phyloP scores from a whole-genome alignment of 35 echinoderm and acorn worm genomes.

The Apostichopus parvimensis region DNA sequence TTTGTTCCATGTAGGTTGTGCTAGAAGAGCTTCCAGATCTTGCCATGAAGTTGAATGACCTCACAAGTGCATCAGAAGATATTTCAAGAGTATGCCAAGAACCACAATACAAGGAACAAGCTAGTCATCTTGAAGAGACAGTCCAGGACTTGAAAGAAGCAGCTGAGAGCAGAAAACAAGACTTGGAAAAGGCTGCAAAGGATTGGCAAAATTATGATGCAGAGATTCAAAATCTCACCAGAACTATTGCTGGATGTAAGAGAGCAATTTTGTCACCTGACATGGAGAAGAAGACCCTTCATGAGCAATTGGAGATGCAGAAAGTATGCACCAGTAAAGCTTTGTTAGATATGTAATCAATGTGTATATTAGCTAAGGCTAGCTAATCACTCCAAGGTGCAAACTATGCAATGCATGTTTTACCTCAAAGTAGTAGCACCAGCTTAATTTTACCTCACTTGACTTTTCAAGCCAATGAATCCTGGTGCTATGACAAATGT shows the following conservation, averaged over 20 bases:
- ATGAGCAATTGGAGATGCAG: conserved; percentile 75
- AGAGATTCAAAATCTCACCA: conserved; percentile 50
- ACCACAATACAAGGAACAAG: conserved; percentile 52
- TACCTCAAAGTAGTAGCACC: too few species aligned
- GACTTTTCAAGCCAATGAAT: too few species aligned
- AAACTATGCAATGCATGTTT: too few species aligned
- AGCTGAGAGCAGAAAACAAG: conserved; percentile 37
- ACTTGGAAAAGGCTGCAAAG: conserved; percentile 52
- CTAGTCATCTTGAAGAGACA: conserved; percentile 26
- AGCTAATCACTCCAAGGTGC: neutral
- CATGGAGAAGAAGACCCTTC: conserved; percentile 65
- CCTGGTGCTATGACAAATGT: too few species aligned
- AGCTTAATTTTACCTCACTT: too few species aligned
- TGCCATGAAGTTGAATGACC: conserved; percentile 41
- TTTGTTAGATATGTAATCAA: neutral
- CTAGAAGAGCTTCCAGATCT: conserved; percentile 63
- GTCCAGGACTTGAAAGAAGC: conserved; percentile 9
- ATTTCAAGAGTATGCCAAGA: conserved; percentile 63
- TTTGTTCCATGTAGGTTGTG: conserved; percentile 57
- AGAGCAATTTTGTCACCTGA: conserved; percentile 72
- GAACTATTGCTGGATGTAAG: conserved; percentile 62
- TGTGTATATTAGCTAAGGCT: neutral
- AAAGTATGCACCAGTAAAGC: conserved; percentile 48
- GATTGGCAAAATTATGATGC: conserved; percentile 73
- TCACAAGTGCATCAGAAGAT: conserved; percentile 40